Conservation (phyloP, 2,797 vertebrate genomes). For the Poecilia velifera region DNA sequence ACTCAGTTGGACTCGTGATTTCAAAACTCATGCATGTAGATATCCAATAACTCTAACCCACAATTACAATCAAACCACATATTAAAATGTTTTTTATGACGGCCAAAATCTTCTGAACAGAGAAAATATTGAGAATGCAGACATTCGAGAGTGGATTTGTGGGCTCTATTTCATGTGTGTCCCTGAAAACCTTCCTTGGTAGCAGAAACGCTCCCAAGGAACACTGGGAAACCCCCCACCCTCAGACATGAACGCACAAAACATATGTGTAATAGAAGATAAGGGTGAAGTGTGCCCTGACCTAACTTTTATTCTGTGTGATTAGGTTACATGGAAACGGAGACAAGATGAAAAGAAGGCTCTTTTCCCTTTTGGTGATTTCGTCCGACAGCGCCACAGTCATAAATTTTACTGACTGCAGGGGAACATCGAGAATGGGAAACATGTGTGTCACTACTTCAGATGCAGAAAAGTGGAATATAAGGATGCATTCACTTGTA, state of each 20-base stretch:
- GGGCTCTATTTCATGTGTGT: not conserved
- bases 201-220: not conserved
- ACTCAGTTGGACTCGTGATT: too few species aligned
- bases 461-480: not conserved
- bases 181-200: not conserved
- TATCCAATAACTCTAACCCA: not conserved
- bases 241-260: not conserved
- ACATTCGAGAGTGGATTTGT: not conserved
- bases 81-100: not conserved
- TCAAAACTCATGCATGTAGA: not conserved
- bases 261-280: constrained; percentile 10
- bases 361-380: not conserved
- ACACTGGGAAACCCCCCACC: not conserved
- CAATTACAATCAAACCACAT: not conserved
- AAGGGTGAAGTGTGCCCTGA: constrained; percentile 2
- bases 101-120: not conserved
- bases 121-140: not conserved
- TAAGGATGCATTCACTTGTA: not conserved
- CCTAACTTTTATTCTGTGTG: constrained; percentile 9
- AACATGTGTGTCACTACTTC: constrained; percentile 7
- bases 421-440: constrained; percentile 5
- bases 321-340: constrained; percentile 8
- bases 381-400: not conserved
- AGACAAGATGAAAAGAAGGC: constrained; percentile 9
- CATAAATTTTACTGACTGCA: constrained; percentile 7